Conservation (phyloP, 2,113 vertebrate species). For the Ochotona princeps region DNA sequence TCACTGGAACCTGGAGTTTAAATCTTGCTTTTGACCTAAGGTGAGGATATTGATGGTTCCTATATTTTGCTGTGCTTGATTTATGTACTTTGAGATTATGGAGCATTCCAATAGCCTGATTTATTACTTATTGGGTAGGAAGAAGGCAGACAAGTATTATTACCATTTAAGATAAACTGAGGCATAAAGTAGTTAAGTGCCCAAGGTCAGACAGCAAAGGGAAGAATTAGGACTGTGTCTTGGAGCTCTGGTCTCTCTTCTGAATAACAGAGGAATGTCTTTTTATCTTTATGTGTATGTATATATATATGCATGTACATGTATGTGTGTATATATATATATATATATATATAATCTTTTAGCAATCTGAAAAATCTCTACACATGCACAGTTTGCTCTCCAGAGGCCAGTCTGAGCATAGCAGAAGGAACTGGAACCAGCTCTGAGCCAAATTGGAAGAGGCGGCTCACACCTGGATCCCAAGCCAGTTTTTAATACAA, state of each 20-base stretch:
- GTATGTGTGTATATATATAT: too few species aligned
- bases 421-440: neutral
- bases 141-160: neutral
- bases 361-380: neutral
- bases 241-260: neutral
- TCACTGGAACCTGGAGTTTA: conserved; percentile 48
- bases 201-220: neutral
- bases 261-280: neutral
- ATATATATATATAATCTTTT: neutral
- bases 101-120: conserved; percentile 45
- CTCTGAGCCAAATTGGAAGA: neutral
- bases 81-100: conserved; percentile 61
- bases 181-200: conserved; percentile 2
- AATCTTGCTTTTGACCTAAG: conserved; percentile 61
- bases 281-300: neutral
- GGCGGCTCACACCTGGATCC: neutral
- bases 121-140: conserved; percentile 51
- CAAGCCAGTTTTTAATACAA: conserved; percentile 48
- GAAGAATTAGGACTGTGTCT: neutral
- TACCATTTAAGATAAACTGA: conserved; percentile 59
- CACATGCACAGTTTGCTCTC: neutral
- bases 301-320: neutral
- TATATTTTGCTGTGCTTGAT: conserved; percentile 63
- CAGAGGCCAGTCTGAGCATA: neutral
- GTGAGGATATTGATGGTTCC: conserved; percentile 65